These are phyloP conservation scores for Drosophila putrida DNA, from an alignment of 2,888 invertebrate genomes.

Conservation along the genomic window DNA sequence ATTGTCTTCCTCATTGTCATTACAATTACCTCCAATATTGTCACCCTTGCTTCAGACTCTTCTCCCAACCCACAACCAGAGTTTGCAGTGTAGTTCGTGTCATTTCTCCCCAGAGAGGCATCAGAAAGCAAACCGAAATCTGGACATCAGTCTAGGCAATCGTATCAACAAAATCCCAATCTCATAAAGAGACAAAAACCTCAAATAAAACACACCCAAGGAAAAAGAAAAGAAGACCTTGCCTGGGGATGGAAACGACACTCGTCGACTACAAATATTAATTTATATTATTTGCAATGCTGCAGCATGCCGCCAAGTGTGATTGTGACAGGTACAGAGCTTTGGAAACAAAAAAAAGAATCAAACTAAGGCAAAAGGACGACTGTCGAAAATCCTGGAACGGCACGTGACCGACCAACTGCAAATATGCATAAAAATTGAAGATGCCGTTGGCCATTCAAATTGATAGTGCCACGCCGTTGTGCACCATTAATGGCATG, in stretches of 20 bases:
- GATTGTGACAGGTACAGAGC: constrained; percentile 82
- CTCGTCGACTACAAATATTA: constrained; percentile 67
- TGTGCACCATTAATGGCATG: constrained; percentile 63
- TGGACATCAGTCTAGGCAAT: constrained; percentile 57
- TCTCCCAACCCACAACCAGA: not conserved
- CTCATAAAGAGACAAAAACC: constrained; percentile 70
- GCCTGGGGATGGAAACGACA: not conserved
- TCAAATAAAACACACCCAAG: constrained; percentile 54
- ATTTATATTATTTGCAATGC: constrained; percentile 82
- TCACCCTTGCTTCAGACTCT: not conserved
- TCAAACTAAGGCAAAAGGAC: constrained; percentile 1
- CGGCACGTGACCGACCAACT: constrained; percentile 69
- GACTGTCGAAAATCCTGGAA: constrained; percentile 25
- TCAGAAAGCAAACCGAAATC: constrained; percentile 55
- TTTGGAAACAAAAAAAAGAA: not conserved
- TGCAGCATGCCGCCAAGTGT: constrained; percentile 80
- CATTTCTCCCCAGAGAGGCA: constrained; percentile 38
- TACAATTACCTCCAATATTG: not conserved
- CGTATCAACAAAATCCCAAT: constrained; percentile 67
- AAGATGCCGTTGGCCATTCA: constrained; percentile 69
- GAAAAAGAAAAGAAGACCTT: constrained; percentile 15
- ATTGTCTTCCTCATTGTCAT: not conserved
- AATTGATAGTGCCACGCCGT: constrained; percentile 72
- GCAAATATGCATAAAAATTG: constrained; percentile 78
- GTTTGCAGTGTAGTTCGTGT: constrained; percentile 53